These are phyloP conservation scores for Melipona quadrifasciata DNA, from an alignment of 1,140 invertebrate species.

Conservation along the genomic window DNA sequence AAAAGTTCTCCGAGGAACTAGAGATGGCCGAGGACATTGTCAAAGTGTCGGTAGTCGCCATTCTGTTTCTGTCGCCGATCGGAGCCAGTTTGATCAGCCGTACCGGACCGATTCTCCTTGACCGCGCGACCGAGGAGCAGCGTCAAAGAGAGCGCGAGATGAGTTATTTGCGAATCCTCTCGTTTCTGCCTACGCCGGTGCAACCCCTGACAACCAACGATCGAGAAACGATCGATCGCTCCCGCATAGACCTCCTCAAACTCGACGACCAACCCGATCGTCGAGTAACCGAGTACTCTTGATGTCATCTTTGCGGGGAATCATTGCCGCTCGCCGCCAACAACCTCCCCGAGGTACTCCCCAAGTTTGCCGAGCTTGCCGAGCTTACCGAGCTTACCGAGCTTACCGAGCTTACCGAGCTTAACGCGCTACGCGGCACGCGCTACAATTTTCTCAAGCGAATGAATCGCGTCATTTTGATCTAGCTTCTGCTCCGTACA, in stretches of 20 bases:
- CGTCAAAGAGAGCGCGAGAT: conserved; percentile 64
- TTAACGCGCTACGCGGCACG: neutral
- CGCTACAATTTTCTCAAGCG: neutral
- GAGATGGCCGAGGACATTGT: conserved; percentile 73
- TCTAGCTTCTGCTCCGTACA: neutral
- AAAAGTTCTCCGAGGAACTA: conserved; percentile 46
- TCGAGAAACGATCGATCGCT: neutral
- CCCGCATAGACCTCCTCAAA: neutral
- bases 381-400: neutral
- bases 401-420: neutral
- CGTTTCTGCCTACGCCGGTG: conserved; percentile 66
- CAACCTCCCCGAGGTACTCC: neutral
- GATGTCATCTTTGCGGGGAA: neutral
- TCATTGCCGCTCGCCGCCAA: neutral
- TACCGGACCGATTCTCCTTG: conserved; percentile 73
- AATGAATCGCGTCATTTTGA: neutral
- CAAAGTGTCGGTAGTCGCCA: conserved; percentile 72
- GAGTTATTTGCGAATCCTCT: conserved; percentile 69
- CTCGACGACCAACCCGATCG: neutral
- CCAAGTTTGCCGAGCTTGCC: neutral
- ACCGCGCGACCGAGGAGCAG: conserved; percentile 68
- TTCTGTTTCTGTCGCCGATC: conserved; percentile 75
- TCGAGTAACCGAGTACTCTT: neutral
- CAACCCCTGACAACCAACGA: too few species aligned
- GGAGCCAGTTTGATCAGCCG: conserved; percentile 73